These are phyloP conservation scores for Gastracanthus pulcherrimus DNA, from an alignment of 2,888 invertebrate species.

Conservation along the genomic window DNA sequence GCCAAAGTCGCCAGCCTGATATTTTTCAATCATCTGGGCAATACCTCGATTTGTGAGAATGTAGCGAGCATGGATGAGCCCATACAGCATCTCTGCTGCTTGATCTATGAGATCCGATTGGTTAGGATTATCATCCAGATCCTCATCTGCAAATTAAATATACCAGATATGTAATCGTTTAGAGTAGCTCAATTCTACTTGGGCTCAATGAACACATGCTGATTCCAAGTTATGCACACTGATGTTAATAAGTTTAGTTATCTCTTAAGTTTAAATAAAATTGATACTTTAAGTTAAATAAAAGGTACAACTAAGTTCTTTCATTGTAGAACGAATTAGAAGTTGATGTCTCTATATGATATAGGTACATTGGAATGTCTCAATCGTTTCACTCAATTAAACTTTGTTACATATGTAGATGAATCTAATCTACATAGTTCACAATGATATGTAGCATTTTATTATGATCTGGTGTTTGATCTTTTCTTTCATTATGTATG, in stretches of 20 bases:
- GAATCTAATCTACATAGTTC: neutral
- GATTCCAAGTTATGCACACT: too few species aligned
- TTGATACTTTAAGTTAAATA: neutral
- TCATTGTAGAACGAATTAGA: too few species aligned
- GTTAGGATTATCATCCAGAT: conserved; percentile 98
- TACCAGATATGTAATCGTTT: neutral
- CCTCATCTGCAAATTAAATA: conserved; percentile 88
- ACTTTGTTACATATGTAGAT: neutral
- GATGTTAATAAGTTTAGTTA: too few species aligned
- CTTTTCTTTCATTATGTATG: too few species aligned
- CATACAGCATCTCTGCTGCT: conserved; percentile 99
- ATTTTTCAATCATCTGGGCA: conserved; percentile 99
- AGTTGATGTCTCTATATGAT: too few species aligned
- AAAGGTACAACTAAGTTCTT: too few species aligned
- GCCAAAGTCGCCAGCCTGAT: conserved; percentile 99
- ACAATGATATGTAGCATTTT: too few species aligned
- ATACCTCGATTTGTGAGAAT: conserved; percentile 99
- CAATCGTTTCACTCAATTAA: neutral
- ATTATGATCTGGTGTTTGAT: too few species aligned
- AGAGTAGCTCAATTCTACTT: neutral
- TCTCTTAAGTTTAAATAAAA: neutral
- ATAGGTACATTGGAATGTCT: neutral
- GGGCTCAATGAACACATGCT: too few species aligned
- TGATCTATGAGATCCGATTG: conserved; percentile 99
- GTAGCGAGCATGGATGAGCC: conserved; percentile 99